Evolutionary conservation across 2,797 vertebrate genomes (phyloP), one percentile per base, ranked within the genome.

Genomic region (Serranus cabrilla): DNA sequence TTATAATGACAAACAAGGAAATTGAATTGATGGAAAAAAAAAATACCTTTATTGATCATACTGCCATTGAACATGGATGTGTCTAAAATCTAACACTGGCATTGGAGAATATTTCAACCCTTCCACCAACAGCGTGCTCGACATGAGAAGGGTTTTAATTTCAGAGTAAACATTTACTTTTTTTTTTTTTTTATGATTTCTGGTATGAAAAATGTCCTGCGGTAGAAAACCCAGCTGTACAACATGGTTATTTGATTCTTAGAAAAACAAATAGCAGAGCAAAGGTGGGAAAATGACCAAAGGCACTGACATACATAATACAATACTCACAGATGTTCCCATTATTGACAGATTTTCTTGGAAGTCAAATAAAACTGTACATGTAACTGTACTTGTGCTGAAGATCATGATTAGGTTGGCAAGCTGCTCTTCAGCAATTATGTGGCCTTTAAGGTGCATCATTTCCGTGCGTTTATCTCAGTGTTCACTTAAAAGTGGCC

Each of bases 1-100:
- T 2, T 2, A 46, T 3, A 20, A 42, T 11, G 18, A 76, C 9
- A 12, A 50, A 75, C 18, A 46, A 50, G n/a, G 39, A 57, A 51
- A 71, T 21, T 0, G 12, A 23, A 34, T 20, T n/a, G 14, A 51
- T 60, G 57, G 20, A 7, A 21, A 31, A 72, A n/a, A 45, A 8
- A 39, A 17, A 27, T 14, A 5, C 9, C 20, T 90, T 85, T 83
- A 88, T 77, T 85, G 51, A 80, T 59, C 61, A 73, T 46, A 82
- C 57, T 65, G 61, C 23, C 58, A 51, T 6, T 58, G 55, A 78
- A 82, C 76, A 81, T 47, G 42, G 21, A 78, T 54, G 64, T 49
- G 39, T 71, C 37, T 37, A 12, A 60, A 61, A 71, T 55, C 34
- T 14, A 66, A 71, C 70, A 68, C 25, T 62, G 70, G 52, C 14